A percentile compares a stretch with the other conserved stretches of the same genome.
phyloP scores from a whole-genome alignment of 2,888 invertebrate species.

The Willowsia nigromaculata region DNA sequence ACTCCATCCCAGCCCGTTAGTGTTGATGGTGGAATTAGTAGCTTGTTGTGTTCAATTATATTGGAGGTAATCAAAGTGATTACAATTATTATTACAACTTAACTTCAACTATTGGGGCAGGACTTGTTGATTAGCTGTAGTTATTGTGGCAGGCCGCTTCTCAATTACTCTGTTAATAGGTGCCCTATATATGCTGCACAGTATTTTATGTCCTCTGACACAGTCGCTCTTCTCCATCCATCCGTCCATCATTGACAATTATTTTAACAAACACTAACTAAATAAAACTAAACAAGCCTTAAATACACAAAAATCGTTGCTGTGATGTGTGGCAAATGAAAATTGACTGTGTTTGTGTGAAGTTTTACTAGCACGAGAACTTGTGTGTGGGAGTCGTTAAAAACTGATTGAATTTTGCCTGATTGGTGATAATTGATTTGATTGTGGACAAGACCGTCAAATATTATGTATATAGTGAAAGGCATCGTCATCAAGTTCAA shows the following conservation, averaged over 20 bases:
- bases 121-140: constrained; percentile 61
- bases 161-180: constrained; percentile 44
- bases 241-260: constrained; percentile 72
- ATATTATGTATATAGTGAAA: constrained; percentile 7
- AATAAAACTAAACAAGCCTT: constrained; percentile 71
- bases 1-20: not conserved
- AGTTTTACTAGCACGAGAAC: not conserved
- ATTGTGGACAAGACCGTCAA: constrained; percentile 76
- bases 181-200: not conserved
- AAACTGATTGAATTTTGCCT: constrained; percentile 79
- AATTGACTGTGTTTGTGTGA: constrained; percentile 37
- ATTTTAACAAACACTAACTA: constrained; percentile 69
- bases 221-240: constrained; percentile 51
- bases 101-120: constrained; percentile 64
- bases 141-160: constrained; percentile 22
- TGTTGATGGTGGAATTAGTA: constrained; percentile 46
- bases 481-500: constrained; percentile 54
- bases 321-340: constrained; percentile 57
- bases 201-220: constrained; percentile 14
- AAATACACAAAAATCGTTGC: constrained; percentile 53
- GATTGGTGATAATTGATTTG: constrained; percentile 79
- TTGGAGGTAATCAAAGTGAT: constrained; percentile 74
- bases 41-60: constrained; percentile 68
- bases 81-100: constrained; percentile 68
- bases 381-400: constrained; percentile 72